Evolutionary conservation across 2,888 invertebrate species (phyloP).

Genomic region (Apodemia mormo): DNA sequence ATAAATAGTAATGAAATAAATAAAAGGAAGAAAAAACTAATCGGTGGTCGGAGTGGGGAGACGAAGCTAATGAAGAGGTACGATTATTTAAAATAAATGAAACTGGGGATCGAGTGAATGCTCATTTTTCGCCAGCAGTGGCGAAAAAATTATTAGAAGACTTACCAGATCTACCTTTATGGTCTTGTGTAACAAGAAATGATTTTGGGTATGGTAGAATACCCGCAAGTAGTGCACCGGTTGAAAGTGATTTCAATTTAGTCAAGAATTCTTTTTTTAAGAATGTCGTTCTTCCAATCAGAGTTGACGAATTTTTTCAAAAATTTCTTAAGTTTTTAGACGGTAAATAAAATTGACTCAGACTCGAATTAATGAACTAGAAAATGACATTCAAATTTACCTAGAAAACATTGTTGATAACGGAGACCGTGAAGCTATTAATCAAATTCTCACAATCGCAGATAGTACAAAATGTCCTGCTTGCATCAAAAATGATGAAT

Average conservation of each 20-base stretch:
- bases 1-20: background rate
- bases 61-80: background rate
- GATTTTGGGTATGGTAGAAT: constrained; percentile 9
- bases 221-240: constrained; percentile 1
- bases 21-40: background rate
- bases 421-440: background rate
- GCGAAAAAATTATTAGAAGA: background rate
- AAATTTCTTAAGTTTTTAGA: background rate
- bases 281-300: constrained; percentile 1
- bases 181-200: constrained; percentile 5
- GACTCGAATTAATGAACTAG: constrained; percentile 3
- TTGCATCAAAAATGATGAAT: background rate
- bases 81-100: background rate
- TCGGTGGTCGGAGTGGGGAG: constrained; percentile 12
- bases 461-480: background rate
- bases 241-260: constrained; percentile 8
- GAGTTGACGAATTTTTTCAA: constrained; percentile 6
- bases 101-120: constrained; percentile 4
- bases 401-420: background rate
- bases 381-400: background rate
- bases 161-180: constrained; percentile 11
- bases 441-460: background rate
- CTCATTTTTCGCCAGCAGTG: background rate
- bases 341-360: background rate
- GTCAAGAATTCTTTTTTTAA: constrained; percentile 6